Evolutionary conservation across 2,113 vertebrate genomes (phyloP), one percentile per base, ranked within the genome.

Genomic region (Eublepharis macularius): DNA sequence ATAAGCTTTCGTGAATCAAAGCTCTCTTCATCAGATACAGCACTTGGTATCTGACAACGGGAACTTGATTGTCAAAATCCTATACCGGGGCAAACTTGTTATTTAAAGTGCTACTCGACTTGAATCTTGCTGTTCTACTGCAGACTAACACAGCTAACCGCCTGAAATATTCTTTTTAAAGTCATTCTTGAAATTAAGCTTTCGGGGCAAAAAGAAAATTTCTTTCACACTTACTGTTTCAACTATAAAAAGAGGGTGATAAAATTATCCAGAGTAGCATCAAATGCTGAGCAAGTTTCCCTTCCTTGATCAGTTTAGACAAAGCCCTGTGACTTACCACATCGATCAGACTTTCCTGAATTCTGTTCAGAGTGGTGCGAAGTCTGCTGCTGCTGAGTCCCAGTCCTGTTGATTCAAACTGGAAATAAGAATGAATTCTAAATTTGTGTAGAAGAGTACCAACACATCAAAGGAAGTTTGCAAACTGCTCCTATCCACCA

Each of bases 331-430:
- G 84, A 93, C 98, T 97, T 94, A 99, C 99, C 96, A 98, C 87
- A 93, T 99, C 98, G 90, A 99, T 99, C 88, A 99, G 97, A 92
- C 96, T 98, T 95, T 99, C 99, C 85, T 99, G 99, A 94, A 99
- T 99, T 92, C 98, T 97, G 96, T 97, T 99, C 84, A 99, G 95
- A 0, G 99, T 99, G 69, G 98, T 99, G 81, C 98, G 97, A 86
- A 99, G 95, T 94, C 99, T 96, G 95, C 98, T 99, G 95, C 98
- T 99, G 93, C 99, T 99, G 83, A 99, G 97, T 75, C 99, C 98
- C 47, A 99, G 95, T 72, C 98, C 98, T 7, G 98, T 98, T 87
- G 97, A 98, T 95, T 99, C 99, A 95, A 98, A 98, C 99, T 99
- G 96, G 83, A 96, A 95, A 86, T 92, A 69, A 91, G 87, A 14